These are phyloP conservation scores for Exephanes ischioxanthus DNA, from an alignment of 2,888 invertebrate species.

Conservation along the genomic window DNA sequence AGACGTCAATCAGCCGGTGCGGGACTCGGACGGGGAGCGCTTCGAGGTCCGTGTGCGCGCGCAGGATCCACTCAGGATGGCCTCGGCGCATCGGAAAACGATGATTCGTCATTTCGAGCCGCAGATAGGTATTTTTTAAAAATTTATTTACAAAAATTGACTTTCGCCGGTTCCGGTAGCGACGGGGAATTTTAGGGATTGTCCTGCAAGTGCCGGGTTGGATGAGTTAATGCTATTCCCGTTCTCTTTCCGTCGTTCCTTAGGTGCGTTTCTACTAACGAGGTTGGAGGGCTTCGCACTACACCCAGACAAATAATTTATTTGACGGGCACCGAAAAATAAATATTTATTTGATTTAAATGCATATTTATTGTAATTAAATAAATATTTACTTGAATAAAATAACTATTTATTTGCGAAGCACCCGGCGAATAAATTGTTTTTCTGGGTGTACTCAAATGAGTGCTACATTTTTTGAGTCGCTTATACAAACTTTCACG, in stretches of 20 bases:
- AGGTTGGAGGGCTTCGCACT: constrained; percentile 53
- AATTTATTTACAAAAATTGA: constrained; percentile 21
- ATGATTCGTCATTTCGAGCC: neutral
- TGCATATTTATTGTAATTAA: too few species aligned
- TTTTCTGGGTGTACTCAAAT: too few species aligned
- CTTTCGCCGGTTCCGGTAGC: too few species aligned
- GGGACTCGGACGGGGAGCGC: constrained; percentile 13
- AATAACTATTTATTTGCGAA: too few species aligned
- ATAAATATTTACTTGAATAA: too few species aligned
- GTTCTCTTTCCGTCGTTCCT: constrained; percentile 73
- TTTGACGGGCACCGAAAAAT: too few species aligned
- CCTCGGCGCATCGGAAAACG: constrained; percentile 47
- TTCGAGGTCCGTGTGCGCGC: constrained; percentile 75
- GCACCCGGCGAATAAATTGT: too few species aligned
- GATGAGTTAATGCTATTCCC: constrained; percentile 82
- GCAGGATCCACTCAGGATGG: constrained; percentile 71
- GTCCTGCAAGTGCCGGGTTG: constrained; percentile 71
- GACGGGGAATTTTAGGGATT: too few species aligned
- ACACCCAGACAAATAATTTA: too few species aligned
- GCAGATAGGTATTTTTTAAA: neutral
- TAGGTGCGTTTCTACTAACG: constrained; percentile 83
- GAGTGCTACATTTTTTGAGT: too few species aligned
- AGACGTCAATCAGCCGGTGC: constrained; percentile 81
- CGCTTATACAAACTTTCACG: too few species aligned
- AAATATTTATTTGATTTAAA: too few species aligned